Evolutionary conservation across 2,113 vertebrate species (phyloP), one percentile per base, ranked within the genome.

Genomic region (Hydrolagus affinis): DNA sequence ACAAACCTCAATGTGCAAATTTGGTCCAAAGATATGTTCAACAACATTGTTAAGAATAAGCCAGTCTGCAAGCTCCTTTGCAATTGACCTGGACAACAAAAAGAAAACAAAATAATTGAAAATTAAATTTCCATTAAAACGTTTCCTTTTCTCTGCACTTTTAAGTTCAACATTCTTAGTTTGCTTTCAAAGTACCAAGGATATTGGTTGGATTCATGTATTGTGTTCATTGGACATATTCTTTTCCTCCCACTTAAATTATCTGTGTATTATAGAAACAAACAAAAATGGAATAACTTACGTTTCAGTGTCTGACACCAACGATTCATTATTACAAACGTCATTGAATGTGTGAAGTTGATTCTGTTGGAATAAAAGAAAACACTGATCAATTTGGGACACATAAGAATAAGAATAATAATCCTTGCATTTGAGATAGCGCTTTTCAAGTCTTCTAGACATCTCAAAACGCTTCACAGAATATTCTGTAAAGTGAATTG

Each of bases 301-400:
- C 98, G 98, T 99, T 94, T 99, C 98, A 56, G 98, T 99, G 92
- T 99, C 98, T 56, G 97, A 99, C 90, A 99, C 98, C 92, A 99
- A 93, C 19, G 98, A 99, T 90, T 99, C 98, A 87, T 99, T 99
- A 94, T 99, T 99, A 93, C 98, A 99, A 90, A 99, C 98, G 88
- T 99, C 98, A 86, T 99, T 99, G 92, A 99, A 99, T 86, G 97
- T 98, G 90, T 99, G 98, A 87, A 99, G 95, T 89, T 99, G 98
- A 92, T 99, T 99, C 98, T 99, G 90, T 0, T 86, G 87, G 90
- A 89, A 86, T 90, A 30, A 86, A 87, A 91, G 44, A 6, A 44
- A 44, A 6, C 44, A 6, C 44, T 44, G 44, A 44, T 44, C 44
- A 44, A 44, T 44, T 44, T 44, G 44, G 44, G 44, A 44, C 6